phyloP scores from a whole-genome alignment of 1,140 invertebrate genomes.

The Ooceraea biroi region DNA sequence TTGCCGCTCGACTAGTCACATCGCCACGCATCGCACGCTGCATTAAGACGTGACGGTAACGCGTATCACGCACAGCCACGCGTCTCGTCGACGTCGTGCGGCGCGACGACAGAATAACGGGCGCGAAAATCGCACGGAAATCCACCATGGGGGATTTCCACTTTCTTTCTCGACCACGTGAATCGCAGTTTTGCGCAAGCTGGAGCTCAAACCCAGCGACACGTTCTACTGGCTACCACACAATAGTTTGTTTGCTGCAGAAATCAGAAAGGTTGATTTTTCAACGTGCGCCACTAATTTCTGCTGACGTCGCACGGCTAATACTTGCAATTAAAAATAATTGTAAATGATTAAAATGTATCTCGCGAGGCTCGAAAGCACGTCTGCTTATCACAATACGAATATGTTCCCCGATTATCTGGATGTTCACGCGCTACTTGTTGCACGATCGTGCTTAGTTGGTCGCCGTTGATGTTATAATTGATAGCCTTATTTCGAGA shows the following conservation, averaged over 20 bases:
- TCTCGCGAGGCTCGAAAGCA: too few relatives aligned
- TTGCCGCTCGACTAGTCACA: constrained; percentile 76
- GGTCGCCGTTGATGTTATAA: background rate
- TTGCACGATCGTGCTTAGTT: background rate
- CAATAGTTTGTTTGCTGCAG: too few relatives aligned
- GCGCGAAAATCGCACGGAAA: constrained; percentile 4
- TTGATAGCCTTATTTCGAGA: background rate
- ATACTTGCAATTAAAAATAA: too few relatives aligned
- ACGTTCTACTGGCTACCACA: too few relatives aligned
- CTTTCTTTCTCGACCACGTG: constrained; percentile 20
- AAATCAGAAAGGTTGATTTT: too few relatives aligned
- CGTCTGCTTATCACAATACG: background rate
- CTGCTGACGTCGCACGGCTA: too few relatives aligned
- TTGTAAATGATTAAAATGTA: too few relatives aligned
- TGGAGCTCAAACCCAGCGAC: too few relatives aligned
- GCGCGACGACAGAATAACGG: constrained; percentile 40
- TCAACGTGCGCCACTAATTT: too few relatives aligned
- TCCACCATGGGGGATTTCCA: constrained; percentile 2
- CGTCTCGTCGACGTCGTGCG: constrained; percentile 26
- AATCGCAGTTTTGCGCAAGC: too few relatives aligned
- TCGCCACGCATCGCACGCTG: constrained; percentile 54
- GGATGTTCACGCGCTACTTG: too few relatives aligned
- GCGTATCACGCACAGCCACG: constrained; percentile 46
- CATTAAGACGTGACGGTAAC: constrained; percentile 52
- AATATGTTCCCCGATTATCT: too few relatives aligned